phyloP scores from a whole-genome alignment of 1,140 invertebrate species.

The Saccostrea cuccullata region DNA sequence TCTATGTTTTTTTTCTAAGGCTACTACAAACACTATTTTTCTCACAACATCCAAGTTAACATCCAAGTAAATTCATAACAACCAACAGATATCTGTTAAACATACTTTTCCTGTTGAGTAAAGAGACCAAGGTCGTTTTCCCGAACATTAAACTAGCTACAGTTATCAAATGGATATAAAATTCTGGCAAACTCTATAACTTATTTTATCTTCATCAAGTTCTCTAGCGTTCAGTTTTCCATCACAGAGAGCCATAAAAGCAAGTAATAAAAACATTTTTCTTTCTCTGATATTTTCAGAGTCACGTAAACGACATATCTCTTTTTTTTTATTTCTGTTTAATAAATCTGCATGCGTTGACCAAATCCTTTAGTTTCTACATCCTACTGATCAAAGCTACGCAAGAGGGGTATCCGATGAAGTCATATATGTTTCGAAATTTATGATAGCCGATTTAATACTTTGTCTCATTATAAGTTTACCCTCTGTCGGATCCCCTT shows the following conservation, averaged over 20 bases:
- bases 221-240: background rate
- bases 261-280: background rate
- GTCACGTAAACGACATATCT: background rate
- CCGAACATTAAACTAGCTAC: background rate
- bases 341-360: background rate
- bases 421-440: background rate
- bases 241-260: background rate
- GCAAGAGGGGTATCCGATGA: background rate
- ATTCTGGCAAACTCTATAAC: background rate
- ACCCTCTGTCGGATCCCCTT: background rate
- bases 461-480: background rate
- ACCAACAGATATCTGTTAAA: background rate
- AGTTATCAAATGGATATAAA: background rate
- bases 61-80: background rate
- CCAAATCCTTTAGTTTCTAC: background rate
- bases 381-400: background rate
- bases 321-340: background rate
- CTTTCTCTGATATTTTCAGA: background rate
- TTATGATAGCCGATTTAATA: background rate
- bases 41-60: background rate
- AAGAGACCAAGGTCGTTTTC: background rate
- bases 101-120: background rate
- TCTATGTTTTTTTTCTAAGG: background rate
- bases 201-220: background rate
- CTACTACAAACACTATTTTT: conserved; percentile 1